A percentile compares a stretch with the other conserved stretches of the same genome.
phyloP scores from a whole-genome alignment of 1,140 invertebrate genomes.

The Bicyclus anynana region DNA sequence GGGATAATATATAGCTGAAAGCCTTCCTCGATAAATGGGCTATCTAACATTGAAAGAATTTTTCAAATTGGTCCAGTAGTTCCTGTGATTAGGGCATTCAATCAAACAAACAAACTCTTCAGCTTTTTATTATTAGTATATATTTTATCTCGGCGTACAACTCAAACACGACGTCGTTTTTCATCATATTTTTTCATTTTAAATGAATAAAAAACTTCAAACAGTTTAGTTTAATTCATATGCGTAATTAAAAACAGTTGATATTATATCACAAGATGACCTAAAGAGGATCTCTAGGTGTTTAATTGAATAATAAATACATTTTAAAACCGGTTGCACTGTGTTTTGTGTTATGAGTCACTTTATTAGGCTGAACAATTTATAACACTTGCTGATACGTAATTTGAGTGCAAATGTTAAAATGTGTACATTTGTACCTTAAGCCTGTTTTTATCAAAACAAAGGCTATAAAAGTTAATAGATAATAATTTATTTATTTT shows the following conservation, averaged over 20 bases:
- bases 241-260: background rate
- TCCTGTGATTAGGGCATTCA: too few species aligned
- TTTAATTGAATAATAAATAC: background rate
- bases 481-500: too few species aligned
- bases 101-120: too few species aligned
- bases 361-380: conserved; percentile 18
- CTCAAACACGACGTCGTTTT: background rate
- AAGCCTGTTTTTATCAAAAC: background rate
- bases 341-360: conserved; percentile 23
- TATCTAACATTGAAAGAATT: too few species aligned
- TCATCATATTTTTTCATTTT: background rate
- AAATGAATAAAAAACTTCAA: background rate
- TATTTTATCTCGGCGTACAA: too few species aligned
- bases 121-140: too few species aligned
- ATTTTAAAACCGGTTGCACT: conserved; percentile 21
- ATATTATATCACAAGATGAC: background rate
- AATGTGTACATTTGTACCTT: background rate
- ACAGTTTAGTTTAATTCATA: background rate
- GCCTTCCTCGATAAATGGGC: too few species aligned
- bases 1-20: too few species aligned
- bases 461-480: too few species aligned
- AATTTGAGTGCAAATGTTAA: conserved; percentile 21
- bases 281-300: background rate
- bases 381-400: background rate
- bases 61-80: too few species aligned